These are phyloP conservation scores for Gallinago solitaria DNA, from an alignment of 2,797 vertebrate genomes.

Conservation along the genomic window DNA sequence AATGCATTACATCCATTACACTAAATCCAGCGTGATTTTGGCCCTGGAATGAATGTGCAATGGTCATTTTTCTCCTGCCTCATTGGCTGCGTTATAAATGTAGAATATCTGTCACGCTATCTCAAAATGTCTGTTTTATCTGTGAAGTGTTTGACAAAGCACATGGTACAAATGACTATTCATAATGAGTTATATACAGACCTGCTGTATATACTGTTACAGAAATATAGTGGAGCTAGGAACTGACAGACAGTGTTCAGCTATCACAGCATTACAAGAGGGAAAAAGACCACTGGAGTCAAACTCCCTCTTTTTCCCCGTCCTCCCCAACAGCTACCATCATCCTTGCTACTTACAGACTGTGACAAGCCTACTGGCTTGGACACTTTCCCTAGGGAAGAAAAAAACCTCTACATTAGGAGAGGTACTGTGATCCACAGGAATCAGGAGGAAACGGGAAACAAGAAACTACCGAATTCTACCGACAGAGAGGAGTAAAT, in stretches of 20 bases:
- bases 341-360: not conserved
- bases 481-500: not conserved
- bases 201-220: not conserved
- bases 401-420: not conserved
- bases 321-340: not conserved
- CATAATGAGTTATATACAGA: not conserved
- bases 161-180: not conserved
- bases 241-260: not conserved
- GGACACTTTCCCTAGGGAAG: not conserved
- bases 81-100: not conserved
- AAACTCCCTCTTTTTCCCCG: not conserved
- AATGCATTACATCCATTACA: not conserved
- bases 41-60: not conserved
- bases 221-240: not conserved
- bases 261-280: not conserved
- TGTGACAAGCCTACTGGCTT: not conserved
- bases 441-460: not conserved
- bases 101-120: conserved; percentile 11
- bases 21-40: not conserved
- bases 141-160: conserved; percentile 9
- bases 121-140: conserved; percentile 35
- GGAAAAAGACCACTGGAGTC: not conserved
- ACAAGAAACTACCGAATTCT: not conserved
- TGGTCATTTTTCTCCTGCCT: not conserved
- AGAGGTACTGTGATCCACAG: not conserved